Base-by-base conservation (phyloP, 2,888 invertebrate species). In the Hypercompe scribonia region DNA sequence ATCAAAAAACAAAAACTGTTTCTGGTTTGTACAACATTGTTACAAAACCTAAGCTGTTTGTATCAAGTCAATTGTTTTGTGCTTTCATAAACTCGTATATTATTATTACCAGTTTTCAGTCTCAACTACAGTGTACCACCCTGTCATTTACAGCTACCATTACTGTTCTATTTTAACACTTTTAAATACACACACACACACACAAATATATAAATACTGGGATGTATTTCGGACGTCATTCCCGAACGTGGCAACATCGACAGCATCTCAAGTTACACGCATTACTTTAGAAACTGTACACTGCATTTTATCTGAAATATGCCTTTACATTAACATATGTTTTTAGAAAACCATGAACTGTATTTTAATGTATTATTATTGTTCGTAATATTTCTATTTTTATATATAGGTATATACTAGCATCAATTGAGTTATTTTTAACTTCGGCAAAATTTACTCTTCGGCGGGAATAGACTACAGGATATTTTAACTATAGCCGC, bases 281-380 rank as follows among this genome's bases (percentile, higher is more conserved):
- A 80, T 83, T 84, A 84, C 81, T 42, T 54, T 67, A 65, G 76
- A 54, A 78, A 79, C 78, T 66, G n/a, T 71, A 81, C 71, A 72
- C 79, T 36, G 61, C 68, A 73, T 71, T 65, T n/a, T 73, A 77
- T 75, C 80, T 71, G 70, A 67, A 68, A 76, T 73, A 72, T 64
- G 68, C 33, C 28, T 74, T 65, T 31, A 61, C 61, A 61, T 61
- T 18, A 31, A 61, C 61, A 78, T 68, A 46, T 84, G 82, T 82
- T 82, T 82, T 66, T 82, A 84, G 80, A 79, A 65, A 77, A 68
- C 46, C 46, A 33, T 21, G 24, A 66, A 46, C 24, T 24, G 31
- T 33, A 13, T 61, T 18, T 61, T 15, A 31, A 31, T 31, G 7
- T 31, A 61, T 2, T 31, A 31, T 61, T 13, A 28, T 2, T 28